A percentile compares a stretch with the other conserved stretches of the same genome.
These are phyloP conservation scores for rabbit (Oryctolagus cuniculus) DNA, from an alignment of 2,113 vertebrate species.

Conservation along the genomic window DNA sequence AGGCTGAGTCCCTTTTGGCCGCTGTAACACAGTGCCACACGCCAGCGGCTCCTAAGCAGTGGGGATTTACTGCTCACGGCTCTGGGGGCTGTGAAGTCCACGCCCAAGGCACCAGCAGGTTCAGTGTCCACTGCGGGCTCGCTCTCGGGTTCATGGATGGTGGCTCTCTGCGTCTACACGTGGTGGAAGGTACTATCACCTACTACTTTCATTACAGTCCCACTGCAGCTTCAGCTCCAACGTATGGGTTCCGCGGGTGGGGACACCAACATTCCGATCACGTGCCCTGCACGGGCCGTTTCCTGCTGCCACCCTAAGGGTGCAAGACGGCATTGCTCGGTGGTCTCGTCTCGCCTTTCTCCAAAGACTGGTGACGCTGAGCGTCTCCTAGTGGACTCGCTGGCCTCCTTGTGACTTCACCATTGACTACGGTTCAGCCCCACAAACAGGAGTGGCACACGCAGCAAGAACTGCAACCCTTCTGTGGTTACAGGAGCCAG, in stretches of 20 bases:
- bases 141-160: not conserved
- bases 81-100: not conserved
- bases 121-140: too few species aligned
- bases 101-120: not conserved
- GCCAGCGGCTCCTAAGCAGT: not conserved
- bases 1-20: not conserved
- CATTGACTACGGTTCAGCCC: conserved; percentile 35
- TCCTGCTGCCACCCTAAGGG: not conserved
- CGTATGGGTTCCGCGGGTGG: not conserved
- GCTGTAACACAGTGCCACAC: not conserved
- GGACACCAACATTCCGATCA: not conserved
- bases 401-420: conserved; percentile 3
- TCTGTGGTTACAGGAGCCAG: not conserved
- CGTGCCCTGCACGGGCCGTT: not conserved
- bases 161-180: too few species aligned
- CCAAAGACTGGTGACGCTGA: not conserved
- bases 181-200: not conserved
- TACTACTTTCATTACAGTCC: too few species aligned
- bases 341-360: conserved; percentile 28
- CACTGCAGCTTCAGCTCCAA: not conserved
- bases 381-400: not conserved
- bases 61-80: not conserved
- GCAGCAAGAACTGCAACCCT: conserved; percentile 6
- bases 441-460: not conserved
- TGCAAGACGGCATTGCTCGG: not conserved